phyloP scores from a whole-genome alignment of 2,797 vertebrate species.

The Ceryle rudis region DNA sequence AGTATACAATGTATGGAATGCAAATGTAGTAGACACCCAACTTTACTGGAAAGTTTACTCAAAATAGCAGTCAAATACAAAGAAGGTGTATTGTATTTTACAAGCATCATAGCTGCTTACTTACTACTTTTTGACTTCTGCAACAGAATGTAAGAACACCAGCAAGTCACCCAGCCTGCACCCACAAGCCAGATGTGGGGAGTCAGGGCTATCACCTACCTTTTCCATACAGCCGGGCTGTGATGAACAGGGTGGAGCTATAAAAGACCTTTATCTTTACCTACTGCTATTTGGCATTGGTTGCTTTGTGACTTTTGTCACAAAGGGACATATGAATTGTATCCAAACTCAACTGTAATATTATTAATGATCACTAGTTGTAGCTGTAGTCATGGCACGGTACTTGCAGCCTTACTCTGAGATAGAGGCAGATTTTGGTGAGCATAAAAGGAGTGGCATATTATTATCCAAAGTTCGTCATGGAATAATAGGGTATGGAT shows the following conservation, averaged over 20 bases:
- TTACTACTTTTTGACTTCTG: neutral
- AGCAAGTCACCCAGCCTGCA: neutral
- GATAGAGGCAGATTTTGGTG: neutral
- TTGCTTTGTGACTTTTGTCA: neutral
- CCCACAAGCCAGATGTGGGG: fast-evolving
- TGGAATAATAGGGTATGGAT: neutral
- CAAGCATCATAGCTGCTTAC: fast-evolving
- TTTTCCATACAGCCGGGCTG: neutral
- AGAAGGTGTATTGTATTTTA: neutral
- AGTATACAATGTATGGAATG: fast-evolving
- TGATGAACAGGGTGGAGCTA: neutral
- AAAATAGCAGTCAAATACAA: neutral
- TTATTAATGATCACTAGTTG: neutral
- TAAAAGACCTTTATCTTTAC: neutral
- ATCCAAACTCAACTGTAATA: neutral
- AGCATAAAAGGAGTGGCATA: neutral
- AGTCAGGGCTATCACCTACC: neutral
- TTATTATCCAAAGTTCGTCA: neutral
- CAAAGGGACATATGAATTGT: neutral
- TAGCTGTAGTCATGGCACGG: neutral
- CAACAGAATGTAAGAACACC: neutral
- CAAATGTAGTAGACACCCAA: neutral
- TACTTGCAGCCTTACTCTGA: neutral
- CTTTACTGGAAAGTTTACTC: neutral
- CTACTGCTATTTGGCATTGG: neutral